Evolutionary conservation across 2,888 invertebrate genomes (phyloP), one percentile per base, ranked within the genome.

Genomic region (Chloroclystis v-ata): DNA sequence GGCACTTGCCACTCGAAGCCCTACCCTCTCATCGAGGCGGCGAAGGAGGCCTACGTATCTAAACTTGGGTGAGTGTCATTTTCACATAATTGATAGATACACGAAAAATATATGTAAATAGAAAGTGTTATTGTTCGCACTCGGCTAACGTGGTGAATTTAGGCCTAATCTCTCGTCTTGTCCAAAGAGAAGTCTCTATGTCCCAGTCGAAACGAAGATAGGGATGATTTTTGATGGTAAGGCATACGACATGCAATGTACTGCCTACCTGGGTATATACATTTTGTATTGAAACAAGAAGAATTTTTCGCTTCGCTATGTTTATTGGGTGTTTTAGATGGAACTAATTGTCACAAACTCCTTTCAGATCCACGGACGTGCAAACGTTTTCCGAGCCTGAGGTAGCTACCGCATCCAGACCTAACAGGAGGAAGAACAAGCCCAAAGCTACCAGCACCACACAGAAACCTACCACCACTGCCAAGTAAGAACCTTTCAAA

Each of bases 1-100:
- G 97, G 97, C n/a, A 91, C 90, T 26, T 97, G 97, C 70, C 94
- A 94, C 57, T 93, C 91, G 16, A 93, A 93, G 69, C 94, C 96
- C 0, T 97, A 96, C 82, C 97, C 97, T 0, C 85, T 97, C 37
- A 96, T 97, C 57, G 97, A 97, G 74, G 95, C 97, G 0, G 97
- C 94, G 24, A 97, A 97, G 72, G 95, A 95, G 70, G 91, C 95
- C 0, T 90, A 96, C 62, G 77, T 93, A 28, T 83, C 89, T 33
- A 91, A 90, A 35, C 82, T 90, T 47, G 91, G 91, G 94, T 94
- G 75, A 81, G 83, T 67, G 20, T 4, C n/a, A 30, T 6, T 8
- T 8, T 1, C 7, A 11, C 11, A 7, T 8, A 13, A 12, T 6
- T 29, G 2, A n/a, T n/a, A 1, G 12, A 6, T 12, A 29, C 29